These are phyloP conservation scores for Botrylloides violaceus DNA, from an alignment of 23 tunicate genomes.

Conservation along the genomic window DNA sequence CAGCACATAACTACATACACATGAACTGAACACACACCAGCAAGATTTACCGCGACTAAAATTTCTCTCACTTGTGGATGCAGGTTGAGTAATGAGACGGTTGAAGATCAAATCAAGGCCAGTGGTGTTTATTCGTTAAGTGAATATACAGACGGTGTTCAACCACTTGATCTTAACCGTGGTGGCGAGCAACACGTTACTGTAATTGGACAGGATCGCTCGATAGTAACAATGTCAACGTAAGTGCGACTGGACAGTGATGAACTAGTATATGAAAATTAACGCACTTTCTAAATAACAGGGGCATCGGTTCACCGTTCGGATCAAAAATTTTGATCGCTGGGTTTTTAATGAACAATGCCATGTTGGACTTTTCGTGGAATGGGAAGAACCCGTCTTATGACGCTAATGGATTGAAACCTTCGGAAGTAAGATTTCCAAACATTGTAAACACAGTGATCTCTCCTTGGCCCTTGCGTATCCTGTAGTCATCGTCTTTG, in stretches of 20 bases:
- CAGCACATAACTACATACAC: too few species aligned
- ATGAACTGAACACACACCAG: too few species aligned
- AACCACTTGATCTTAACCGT: conserved; percentile 41
- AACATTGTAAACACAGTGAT: background rate
- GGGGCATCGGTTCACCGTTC: conserved; percentile 71
- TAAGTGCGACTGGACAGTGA: conserved; percentile 23
- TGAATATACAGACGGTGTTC: conserved; percentile 35
- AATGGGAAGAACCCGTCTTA: conserved; percentile 7
- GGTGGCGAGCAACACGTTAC: conserved; percentile 53
- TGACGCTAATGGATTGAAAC: background rate
- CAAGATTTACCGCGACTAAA: too few species aligned
- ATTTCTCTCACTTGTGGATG: too few species aligned
- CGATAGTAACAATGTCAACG: conserved; percentile 47
- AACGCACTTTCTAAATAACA: background rate
- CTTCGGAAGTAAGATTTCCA: too few species aligned
- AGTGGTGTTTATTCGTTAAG: conserved; percentile 13
- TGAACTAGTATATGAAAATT: background rate
- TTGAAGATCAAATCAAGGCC: conserved; percentile 21
- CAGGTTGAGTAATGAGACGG: background rate
- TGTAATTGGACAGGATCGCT: conserved; percentile 58
- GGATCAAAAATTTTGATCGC: conserved; percentile 47
- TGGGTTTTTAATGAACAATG: conserved; percentile 63
- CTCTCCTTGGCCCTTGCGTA: background rate
- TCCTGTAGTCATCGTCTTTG: background rate
- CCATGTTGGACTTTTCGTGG: conserved; percentile 87